Evolutionary conservation across 1,140 invertebrate species (phyloP), one percentile per base, ranked within the genome.

Genomic region (Holotrichia oblita): DNA sequence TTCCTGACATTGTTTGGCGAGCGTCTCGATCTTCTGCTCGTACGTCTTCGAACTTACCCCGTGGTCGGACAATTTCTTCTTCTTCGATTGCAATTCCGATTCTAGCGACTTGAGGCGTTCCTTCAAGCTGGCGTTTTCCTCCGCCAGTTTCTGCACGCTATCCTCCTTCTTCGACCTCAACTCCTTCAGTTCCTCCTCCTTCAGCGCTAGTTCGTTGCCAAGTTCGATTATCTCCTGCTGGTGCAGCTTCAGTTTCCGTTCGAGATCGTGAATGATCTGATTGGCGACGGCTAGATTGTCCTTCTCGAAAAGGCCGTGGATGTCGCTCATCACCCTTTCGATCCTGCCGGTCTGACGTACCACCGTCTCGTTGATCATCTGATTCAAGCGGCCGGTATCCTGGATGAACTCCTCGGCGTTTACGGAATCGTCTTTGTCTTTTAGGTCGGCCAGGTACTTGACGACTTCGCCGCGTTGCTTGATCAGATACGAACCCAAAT

Each of bases 61-160:
- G n/a, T 77, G 76, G 27, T 77, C 76, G 20, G 34, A 61, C 2
- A 77, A 10, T 24, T 77, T 77, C 27, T 40, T 77, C 34, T 69
- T 69, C 55, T 77, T 69, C 9, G 48, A 34, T 17, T 77, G 76
- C 8, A 64, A 17, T 61, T 77, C 76, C 14, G 61, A 17, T 77
- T 77, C 76, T 8, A 61, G 44, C 17, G 20, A 6, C 20, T 76
- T 17, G 17, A 55, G 17, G 22, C 48, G 42, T 34, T 64, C 55
- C n/a, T 77, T 77, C 34, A 77, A n/a, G 3, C 6, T 55, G 64
- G 14, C 59, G 59, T 77, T 77, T 61, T 69, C 61, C 2, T 77
- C 24, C n/a, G n/a, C 3, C 12, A 61, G 7, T 20, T 77, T 40
- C 7, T 77, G 24, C 14, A n/a, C 55, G 22, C 64, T n/a, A 0